Evolutionary conservation across 2,888 invertebrate species (phyloP).

Genomic region (Oeneis ivallda): DNA sequence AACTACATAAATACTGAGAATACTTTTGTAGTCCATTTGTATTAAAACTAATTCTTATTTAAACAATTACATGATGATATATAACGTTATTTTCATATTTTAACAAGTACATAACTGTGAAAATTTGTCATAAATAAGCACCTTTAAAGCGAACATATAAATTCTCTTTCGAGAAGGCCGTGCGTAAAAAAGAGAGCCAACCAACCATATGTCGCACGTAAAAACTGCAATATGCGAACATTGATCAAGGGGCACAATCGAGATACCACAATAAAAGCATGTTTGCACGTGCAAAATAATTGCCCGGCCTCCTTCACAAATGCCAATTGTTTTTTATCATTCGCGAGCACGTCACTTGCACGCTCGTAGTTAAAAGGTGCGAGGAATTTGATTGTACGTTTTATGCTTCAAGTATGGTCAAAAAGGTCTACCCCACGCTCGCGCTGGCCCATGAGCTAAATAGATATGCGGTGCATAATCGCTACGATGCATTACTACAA

Average conservation of each 20-base stretch:
- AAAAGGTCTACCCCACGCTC: too few relatives aligned
- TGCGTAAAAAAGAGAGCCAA: constrained; percentile 32
- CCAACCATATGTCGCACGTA: constrained; percentile 31
- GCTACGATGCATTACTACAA: background rate
- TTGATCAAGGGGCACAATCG: constrained; percentile 23
- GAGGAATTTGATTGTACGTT: constrained; percentile 23
- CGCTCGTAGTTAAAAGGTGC: constrained; percentile 29
- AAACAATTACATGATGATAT: too few relatives aligned
- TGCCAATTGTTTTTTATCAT: constrained; percentile 44
- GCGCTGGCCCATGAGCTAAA: too few relatives aligned
- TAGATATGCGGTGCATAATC: background rate
- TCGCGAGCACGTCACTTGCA: constrained; percentile 32
- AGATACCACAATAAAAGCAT: constrained; percentile 22
- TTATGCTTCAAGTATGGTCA: too few relatives aligned
- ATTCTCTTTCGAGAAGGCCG: constrained; percentile 26
- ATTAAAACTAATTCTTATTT: too few relatives aligned
- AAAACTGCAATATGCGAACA: constrained; percentile 37
- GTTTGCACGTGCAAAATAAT: constrained; percentile 36
- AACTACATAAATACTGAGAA: too few relatives aligned
- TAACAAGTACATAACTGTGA: constrained; percentile 1
- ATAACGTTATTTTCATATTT: background rate
- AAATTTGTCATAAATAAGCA: constrained; percentile 13
- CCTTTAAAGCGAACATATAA: constrained; percentile 35
- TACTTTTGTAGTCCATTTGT: too few relatives aligned
- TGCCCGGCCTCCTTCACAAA: constrained; percentile 43